Evolutionary conservation across 2,113 vertebrate species (phyloP).

Genomic region (Ariopsis seemanni): DNA sequence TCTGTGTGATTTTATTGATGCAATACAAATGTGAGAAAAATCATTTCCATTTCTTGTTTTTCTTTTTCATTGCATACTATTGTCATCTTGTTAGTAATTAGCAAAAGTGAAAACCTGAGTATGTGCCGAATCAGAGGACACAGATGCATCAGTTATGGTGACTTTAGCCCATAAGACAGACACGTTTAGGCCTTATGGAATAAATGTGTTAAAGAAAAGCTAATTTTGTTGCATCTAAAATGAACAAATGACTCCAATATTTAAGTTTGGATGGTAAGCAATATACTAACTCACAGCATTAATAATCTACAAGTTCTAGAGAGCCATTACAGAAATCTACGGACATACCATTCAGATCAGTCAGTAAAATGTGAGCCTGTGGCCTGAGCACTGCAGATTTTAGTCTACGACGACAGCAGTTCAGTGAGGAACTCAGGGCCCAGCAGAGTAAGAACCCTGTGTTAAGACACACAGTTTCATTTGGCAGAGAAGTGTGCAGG

Average conservation of each 20-base stretch:
- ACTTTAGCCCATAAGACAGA: not conserved
- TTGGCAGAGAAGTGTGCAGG: constrained; percentile 21
- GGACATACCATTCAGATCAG: not conserved
- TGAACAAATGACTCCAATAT: not conserved
- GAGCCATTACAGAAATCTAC: constrained; percentile 8
- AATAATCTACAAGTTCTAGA: not conserved
- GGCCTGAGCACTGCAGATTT: not conserved
- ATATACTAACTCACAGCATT: not conserved
- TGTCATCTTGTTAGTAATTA: not conserved
- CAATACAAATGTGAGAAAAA: not conserved
- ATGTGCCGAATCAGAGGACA: not conserved
- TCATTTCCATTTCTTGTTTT: not conserved
- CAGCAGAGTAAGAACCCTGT: not conserved
- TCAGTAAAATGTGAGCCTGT: not conserved
- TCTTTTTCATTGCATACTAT: not conserved
- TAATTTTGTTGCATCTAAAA: not conserved
- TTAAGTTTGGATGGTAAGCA: not conserved
- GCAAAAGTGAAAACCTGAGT: not conserved
- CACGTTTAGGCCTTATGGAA: not conserved
- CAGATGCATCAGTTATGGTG: not conserved
- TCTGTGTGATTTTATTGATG: constrained; percentile 1
- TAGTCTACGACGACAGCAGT: not conserved
- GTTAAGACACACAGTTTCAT: constrained; percentile 23
- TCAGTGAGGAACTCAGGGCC: not conserved
- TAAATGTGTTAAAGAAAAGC: not conserved